Percentiles rank a stretch among this genome's conserved stretches.
Conservation (phyloP, 2,888 invertebrate species). For the Steinernema hermaphroditum region DNA sequence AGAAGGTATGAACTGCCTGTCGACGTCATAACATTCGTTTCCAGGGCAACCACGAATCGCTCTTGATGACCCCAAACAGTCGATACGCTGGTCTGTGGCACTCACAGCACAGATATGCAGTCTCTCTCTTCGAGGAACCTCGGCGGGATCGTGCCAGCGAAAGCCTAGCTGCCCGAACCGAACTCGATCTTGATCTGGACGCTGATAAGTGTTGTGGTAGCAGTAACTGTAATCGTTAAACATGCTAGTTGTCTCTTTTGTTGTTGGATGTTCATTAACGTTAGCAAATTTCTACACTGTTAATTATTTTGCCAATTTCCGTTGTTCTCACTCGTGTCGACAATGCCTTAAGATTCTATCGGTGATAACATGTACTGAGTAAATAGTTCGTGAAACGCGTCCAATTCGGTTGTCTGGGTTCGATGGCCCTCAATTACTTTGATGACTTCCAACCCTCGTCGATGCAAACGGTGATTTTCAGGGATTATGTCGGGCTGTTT, state of each 20-base stretch:
- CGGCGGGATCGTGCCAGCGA: background rate
- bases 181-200: constrained; percentile 53
- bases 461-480: no score
- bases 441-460: no score
- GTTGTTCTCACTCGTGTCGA: constrained; percentile 30
- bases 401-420: no score
- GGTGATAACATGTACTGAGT: no score
- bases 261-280: constrained; percentile 23
- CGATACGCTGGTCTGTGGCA: constrained; percentile 61
- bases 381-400: no score
- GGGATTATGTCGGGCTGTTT: constrained; percentile 60
- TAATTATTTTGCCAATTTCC: constrained; percentile 15
- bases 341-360: no score
- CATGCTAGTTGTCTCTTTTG: background rate
- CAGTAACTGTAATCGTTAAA: constrained; percentile 53
- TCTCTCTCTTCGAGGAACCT: background rate
- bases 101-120: constrained; percentile 51
- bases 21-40: background rate
- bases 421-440: no score
- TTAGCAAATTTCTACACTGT: constrained; percentile 17
- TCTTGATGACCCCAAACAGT: constrained; percentile 41
- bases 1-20: constrained; percentile 32
- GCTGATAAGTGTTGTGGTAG: constrained; percentile 62
- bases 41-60: constrained; percentile 40
- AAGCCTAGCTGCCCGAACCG: constrained; percentile 28